Percentiles rank a stretch among this genome's conserved stretches.
Evolutionary conservation across 1,140 invertebrate species (phyloP).

Genomic region (Bombyx mori): DNA sequence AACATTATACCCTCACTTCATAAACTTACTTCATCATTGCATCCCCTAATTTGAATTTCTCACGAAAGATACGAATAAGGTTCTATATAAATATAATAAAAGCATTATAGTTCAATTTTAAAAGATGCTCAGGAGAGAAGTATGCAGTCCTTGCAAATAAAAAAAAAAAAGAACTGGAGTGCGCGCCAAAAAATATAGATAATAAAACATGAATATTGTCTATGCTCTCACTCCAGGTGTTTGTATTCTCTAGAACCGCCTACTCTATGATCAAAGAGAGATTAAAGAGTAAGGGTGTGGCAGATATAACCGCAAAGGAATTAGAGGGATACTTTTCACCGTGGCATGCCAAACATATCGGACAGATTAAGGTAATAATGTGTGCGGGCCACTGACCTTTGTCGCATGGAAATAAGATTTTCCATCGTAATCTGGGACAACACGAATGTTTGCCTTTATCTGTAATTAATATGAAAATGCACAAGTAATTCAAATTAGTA

Average conservation of each 20-base stretch:
- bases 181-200: slow-evolving; percentile 26
- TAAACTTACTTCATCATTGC: slow-evolving; percentile 8
- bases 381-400: no score
- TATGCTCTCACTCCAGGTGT: slow-evolving; percentile 79
- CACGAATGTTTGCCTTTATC: no score
- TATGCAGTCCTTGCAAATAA: slow-evolving; percentile 25
- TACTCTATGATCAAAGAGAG: slow-evolving; percentile 86
- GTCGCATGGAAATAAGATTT: no score
- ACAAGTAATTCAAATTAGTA: no score
- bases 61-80: not conserved
- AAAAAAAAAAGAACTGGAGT: slow-evolving; percentile 20
- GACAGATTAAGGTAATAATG: slow-evolving; percentile 77
- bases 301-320: slow-evolving; percentile 79
- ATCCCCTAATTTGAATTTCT: not conserved
- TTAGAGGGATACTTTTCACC: slow-evolving; percentile 85
- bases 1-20: not conserved
- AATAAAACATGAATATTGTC: slow-evolving; percentile 46
- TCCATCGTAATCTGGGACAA: no score
- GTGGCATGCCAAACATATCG: slow-evolving; percentile 88
- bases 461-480: no score
- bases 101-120: no score
- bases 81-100: no score
- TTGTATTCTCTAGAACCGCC: slow-evolving; percentile 85
- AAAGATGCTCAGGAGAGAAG: slow-evolving; percentile 21
- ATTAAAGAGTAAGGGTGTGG: slow-evolving; percentile 81